phyloP scores from a whole-genome alignment of 2,888 invertebrate species.

The Belgica antarctica region DNA sequence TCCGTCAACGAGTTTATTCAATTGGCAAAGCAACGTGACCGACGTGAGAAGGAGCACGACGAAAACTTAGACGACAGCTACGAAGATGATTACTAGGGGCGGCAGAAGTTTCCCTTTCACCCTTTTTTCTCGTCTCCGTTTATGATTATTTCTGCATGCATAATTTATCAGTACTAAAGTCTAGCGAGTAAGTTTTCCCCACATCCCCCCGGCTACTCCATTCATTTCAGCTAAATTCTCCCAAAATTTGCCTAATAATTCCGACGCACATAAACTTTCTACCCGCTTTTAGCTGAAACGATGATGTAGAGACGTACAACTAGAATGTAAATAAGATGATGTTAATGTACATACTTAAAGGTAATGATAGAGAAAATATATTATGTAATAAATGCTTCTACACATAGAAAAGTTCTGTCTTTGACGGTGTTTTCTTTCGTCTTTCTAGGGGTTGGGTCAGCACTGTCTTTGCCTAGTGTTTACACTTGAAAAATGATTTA shows the following conservation, averaged over 20 bases:
- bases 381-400: too few relatives aligned
- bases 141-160: constrained; percentile 18
- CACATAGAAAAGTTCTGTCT: too few relatives aligned
- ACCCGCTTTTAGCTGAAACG: background rate
- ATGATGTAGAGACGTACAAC: constrained; percentile 23
- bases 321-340: constrained; percentile 30
- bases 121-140: background rate
- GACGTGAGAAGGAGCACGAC: constrained; percentile 7
- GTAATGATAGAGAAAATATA: background rate
- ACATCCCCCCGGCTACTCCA: constrained; percentile 13
- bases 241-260: background rate
- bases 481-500: too few relatives aligned
- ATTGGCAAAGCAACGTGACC: constrained; percentile 32
- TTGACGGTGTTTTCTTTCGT: too few relatives aligned
- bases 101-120: background rate
- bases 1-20: constrained; percentile 41
- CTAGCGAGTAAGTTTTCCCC: background rate
- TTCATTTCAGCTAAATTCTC: background rate
- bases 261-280: background rate
- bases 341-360: constrained; percentile 19
- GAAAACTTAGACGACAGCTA: background rate
- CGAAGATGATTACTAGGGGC: constrained; percentile 9
- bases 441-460: too few relatives aligned
- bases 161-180: constrained; percentile 27
- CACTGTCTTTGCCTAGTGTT: too few relatives aligned